Evolutionary conservation across 2,888 invertebrate genomes (phyloP), one percentile per base, ranked within the genome.

Genomic region (Spilarctia lutea): DNA sequence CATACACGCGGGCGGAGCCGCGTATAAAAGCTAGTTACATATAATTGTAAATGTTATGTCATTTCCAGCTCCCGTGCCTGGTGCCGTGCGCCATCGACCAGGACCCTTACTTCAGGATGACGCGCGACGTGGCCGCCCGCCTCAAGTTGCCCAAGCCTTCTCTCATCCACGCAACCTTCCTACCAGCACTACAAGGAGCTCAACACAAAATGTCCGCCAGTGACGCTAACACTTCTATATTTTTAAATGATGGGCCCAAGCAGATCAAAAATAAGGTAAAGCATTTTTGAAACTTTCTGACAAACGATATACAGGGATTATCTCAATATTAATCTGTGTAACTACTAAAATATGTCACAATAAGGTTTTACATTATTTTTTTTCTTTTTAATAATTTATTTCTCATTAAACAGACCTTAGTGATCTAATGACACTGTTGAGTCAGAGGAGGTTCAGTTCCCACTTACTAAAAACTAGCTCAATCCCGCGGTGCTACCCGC

Each of bases 61-160:
- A n/a, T 63, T 42, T 8, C 18, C 79, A 96, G 96, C 73, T 96
- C 0, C 94, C 96, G 0, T 95, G 95, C 77, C 96, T 99, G 20
- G 99, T 99, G 80, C 99, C 99, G 0, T 99, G 99, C 94, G 99
- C 99, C 16, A 99, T 99, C 83, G 99, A 99, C 96, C 99, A 99
- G 96, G 99, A 99, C 96, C 99, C 99, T 0, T 99, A 99, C 94
- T 99, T 99, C 94, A 97, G 99, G 52, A 99, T 99, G 99, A 98
- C 99, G 0, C 97, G 99, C 73, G 99, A 99, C 94, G 99, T 99
- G n/a, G 99, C 99, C 0, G 99, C 99, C 0, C 97, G 98, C 20
- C 94, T 99, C 24, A 98, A 98, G 85, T 96, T 97, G 92, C 97
- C 97, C 27, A 99, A 99, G 93, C 99, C 99, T 73, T 97, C 99